Conservation (phyloP, 2,113 vertebrate genomes). For the Scalopus aquaticus region DNA sequence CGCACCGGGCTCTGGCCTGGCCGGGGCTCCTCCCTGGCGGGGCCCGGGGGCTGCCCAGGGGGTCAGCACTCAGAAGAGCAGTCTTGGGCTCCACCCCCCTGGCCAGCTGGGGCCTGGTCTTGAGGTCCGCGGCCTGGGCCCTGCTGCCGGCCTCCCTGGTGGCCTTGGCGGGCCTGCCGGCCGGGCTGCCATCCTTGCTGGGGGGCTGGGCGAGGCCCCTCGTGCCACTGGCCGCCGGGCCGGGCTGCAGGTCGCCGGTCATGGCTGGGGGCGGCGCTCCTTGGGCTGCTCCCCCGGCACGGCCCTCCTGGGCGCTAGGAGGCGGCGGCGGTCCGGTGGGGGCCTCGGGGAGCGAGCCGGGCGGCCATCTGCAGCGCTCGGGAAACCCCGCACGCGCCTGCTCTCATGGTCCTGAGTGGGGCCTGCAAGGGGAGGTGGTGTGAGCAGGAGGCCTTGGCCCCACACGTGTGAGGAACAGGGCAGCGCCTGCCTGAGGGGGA, state of each 20-base stretch:
- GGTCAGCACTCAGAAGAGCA: conserved; percentile 87
- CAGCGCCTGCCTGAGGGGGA: no score
- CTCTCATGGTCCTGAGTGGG: conserved; percentile 68
- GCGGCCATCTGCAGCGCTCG: conserved; percentile 7
- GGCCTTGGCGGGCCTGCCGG: conserved; percentile 77
- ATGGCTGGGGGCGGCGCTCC: conserved; percentile 83
- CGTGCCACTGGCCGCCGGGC: conserved; percentile 85
- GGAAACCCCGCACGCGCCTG: background rate
- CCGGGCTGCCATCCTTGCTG: conserved; percentile 82
- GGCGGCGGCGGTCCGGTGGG: background rate
- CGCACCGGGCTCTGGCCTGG: conserved; percentile 86
- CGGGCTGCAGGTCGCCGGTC: conserved; percentile 93
- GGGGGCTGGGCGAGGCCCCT: conserved; percentile 87
- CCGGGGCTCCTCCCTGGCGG: conserved; percentile 87
- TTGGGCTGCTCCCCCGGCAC: conserved; percentile 86
- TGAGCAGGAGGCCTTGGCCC: background rate
- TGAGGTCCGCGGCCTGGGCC: conserved; percentile 77
- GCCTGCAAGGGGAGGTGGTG: conserved; percentile 74
- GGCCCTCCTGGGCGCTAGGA: conserved; percentile 58
- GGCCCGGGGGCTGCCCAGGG: conserved; percentile 85
- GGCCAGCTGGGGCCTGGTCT: conserved; percentile 91
- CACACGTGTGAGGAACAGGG: no score
- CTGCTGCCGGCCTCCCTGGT: conserved; percentile 71
- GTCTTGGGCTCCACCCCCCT: conserved; percentile 92
- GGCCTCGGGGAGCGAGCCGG: background rate